Percentiles rank a stretch among this genome's conserved stretches.
Conservation (phyloP, 2,888 invertebrate species). For the Dicycla oo region DNA sequence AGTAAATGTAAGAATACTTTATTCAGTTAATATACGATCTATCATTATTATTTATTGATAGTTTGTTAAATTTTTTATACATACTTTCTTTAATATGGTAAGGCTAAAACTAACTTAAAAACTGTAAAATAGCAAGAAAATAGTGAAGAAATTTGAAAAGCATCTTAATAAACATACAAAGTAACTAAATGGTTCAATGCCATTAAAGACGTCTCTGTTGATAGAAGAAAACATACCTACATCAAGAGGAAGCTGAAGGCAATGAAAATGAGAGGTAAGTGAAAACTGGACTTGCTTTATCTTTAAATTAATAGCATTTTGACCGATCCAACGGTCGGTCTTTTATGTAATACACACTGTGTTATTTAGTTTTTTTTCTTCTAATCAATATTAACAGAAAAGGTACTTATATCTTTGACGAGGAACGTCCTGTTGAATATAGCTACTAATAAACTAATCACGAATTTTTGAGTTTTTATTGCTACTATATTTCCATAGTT, state of each 20-base stretch:
- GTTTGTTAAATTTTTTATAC: too few relatives aligned
- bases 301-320: not conserved
- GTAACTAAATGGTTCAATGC: not conserved
- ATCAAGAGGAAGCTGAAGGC: not conserved
- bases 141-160: not conserved
- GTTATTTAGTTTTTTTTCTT: not conserved
- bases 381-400: not conserved
- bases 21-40: not conserved
- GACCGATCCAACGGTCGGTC: not conserved
- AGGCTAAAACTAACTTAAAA: not conserved
- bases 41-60: not conserved
- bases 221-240: not conserved
- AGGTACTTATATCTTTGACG: not conserved
- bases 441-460: too few relatives aligned
- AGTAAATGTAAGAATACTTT: not conserved
- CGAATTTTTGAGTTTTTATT: too few relatives aligned
- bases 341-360: not conserved
- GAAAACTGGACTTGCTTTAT: not conserved
- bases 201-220: not conserved
- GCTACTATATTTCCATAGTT: too few relatives aligned
- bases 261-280: slow-evolving; percentile 56
- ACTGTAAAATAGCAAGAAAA: not conserved
- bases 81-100: not conserved
- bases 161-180: not conserved
- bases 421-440: not conserved